A percentile compares a stretch with the other conserved stretches of the same genome.
Conservation (phyloP, 2,797 vertebrate species). For the Miichthys miiuy region DNA sequence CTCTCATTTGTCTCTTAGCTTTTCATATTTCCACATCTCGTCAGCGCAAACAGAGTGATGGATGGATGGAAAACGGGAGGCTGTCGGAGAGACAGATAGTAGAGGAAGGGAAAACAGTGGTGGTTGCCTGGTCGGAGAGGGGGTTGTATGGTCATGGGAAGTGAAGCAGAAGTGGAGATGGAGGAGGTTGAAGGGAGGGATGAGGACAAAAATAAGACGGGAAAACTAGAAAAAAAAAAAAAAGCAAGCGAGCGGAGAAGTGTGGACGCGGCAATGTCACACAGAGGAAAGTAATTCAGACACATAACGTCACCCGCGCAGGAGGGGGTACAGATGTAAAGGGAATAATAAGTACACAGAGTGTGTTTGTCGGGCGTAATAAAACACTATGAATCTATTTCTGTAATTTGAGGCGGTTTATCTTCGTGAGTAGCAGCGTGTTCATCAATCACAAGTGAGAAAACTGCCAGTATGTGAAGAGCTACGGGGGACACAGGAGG, state of each 20-base stretch:
- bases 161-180: slow-evolving; percentile 74
- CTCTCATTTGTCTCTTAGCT: slow-evolving; percentile 58
- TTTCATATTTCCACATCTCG: slow-evolving; percentile 66
- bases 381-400: neutral
- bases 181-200: slow-evolving; percentile 62
- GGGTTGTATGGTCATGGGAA: slow-evolving; percentile 60
- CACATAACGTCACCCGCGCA: slow-evolving; percentile 1
- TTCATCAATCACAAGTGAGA: slow-evolving; percentile 13
- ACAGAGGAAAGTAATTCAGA: slow-evolving; percentile 49
- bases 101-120: slow-evolving; percentile 25
- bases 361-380: slow-evolving; percentile 3
- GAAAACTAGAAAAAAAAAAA: slow-evolving; percentile 61
- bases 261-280: slow-evolving; percentile 50
- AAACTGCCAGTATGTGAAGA: slow-evolving; percentile 15
- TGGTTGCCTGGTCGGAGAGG: slow-evolving; percentile 30
- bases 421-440: neutral
- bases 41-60: slow-evolving; percentile 60
- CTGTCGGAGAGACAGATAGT: slow-evolving; percentile 55
- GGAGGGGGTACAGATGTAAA: slow-evolving; percentile 24
- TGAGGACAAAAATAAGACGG: slow-evolving; percentile 56
- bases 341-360: slow-evolving; percentile 25
- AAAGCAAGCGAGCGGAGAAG: slow-evolving; percentile 37
- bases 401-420: neutral
- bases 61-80: slow-evolving; percentile 61
- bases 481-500: slow-evolving; percentile 4